Evolutionary conservation across 1,140 invertebrate species (phyloP).

Genomic region (Cydia strobilella): DNA sequence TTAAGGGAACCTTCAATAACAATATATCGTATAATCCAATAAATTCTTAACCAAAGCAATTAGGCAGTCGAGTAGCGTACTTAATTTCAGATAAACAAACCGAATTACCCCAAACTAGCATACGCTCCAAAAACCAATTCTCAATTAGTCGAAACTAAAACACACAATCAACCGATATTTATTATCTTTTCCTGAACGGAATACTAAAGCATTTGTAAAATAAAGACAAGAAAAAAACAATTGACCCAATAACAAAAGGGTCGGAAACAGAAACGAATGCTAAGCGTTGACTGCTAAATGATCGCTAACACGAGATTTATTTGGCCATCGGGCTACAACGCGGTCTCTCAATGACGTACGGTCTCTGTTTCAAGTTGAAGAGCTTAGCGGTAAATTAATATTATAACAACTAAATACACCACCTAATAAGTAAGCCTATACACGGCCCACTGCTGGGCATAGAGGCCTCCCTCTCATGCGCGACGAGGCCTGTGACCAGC

Average conservation of each 20-base stretch:
- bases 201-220: constrained; percentile 31
- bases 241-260: constrained; percentile 32
- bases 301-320: constrained; percentile 37
- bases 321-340: constrained; percentile 5
- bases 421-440: too few relatives aligned
- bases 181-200: constrained; percentile 26
- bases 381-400: background rate
- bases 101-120: background rate
- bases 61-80: background rate
- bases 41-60: background rate
- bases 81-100: background rate
- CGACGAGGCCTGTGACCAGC: too few relatives aligned
- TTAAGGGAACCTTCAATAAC: too few relatives aligned
- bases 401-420: too few relatives aligned
- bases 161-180: constrained; percentile 28
- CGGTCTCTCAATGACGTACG: background rate
- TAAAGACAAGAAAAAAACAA: constrained; percentile 32
- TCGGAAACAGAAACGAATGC: constrained; percentile 37
- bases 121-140: background rate
- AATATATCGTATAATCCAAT: background rate
- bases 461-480: too few relatives aligned
- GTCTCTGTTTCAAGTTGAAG: background rate
- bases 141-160: constrained; percentile 29
- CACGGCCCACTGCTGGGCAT: too few relatives aligned
- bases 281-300: constrained; percentile 35